Base-by-base conservation (phyloP, 2,888 invertebrate genomes). In the Metalampra italica region DNA sequence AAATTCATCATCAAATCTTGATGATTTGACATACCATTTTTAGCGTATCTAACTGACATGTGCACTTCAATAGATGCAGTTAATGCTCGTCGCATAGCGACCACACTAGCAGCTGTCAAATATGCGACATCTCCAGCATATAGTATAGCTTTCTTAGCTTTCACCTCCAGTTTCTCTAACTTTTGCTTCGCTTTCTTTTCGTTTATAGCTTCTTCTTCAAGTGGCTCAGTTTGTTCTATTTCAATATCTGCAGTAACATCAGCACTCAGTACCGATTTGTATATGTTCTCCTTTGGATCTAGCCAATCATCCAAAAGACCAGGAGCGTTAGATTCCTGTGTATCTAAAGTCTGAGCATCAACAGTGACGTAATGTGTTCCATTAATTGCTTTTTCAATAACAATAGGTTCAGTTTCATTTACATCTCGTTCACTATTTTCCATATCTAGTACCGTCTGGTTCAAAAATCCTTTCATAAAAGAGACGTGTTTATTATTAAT, bases 1-100 rank as follows among this genome's bases (percentile, higher is more conserved):
- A 89, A 71, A 65, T 87, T 89, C 88, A 87, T 87, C 89, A 89
- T 89, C 46, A 89, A 59, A 41, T 88, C 87, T 57, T 85, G 85
- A 52, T 88, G 87, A 60, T 86, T 85, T 1, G 84, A 77, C 87
- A 87, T 84, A 4, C 87, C 87, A 53, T 78, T 85, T 54, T 82
- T 86, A 13, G 89, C 88, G 50, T 79, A 83, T 47, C 67, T 78
- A 0, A 89, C 83, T 9, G 89, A 87, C 89, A 89, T 89, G 53
- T 83, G 77, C 1, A 89, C 89, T 62, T 89, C 89, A 29, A 88
- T 87, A 0, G 88, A 88, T 3, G 89, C 88, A 7, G 88, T 88
- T 29, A 89, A 60, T 1, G 89, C 84, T n/a, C 88, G 74, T 38
- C 89, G 75, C 61, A 89, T 70, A 36, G 89, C 89, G 11, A 89